These are phyloP conservation scores for Anoplophora glabripennis DNA, from an alignment of 1,140 invertebrate genomes.

Conservation along the genomic window DNA sequence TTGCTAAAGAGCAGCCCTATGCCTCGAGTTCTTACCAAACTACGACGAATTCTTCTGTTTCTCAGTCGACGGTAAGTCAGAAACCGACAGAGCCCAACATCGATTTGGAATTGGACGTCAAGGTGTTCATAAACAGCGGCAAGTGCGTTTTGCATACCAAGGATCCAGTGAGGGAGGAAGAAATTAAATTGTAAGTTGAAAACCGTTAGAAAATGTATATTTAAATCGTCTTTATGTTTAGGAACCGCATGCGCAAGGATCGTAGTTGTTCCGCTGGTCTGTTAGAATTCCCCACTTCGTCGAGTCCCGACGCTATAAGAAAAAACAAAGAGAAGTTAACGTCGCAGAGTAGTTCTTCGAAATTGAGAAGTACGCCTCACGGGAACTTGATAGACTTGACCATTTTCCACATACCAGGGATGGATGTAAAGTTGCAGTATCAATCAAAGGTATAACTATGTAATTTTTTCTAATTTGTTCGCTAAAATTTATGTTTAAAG, in stretches of 20 bases:
- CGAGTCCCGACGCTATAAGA: conserved; percentile 53
- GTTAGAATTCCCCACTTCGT: conserved; percentile 59
- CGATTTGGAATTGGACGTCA: conserved; percentile 94
- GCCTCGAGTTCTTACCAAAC: conserved; percentile 27
- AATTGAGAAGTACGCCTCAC: conserved; percentile 52
- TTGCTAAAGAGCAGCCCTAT: conserved; percentile 28
- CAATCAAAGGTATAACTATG: conserved; percentile 68
- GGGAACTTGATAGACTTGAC: conserved; percentile 74
- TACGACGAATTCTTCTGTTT: conserved; percentile 10
- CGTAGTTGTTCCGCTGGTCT: conserved; percentile 68
- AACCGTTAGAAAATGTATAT: no score
- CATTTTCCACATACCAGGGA: conserved; percentile 90
- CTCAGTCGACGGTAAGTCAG: conserved; percentile 22
- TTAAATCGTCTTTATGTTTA: not conserved
- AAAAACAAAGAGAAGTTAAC: conserved; percentile 53
- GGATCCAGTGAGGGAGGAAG: conserved; percentile 71
- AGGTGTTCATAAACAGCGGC: conserved; percentile 94
- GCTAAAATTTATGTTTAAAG: conserved; percentile 1
- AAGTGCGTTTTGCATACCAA: conserved; percentile 96
- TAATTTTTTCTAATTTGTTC: not conserved
- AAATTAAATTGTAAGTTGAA: conserved; percentile 55
- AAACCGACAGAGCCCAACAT: conserved; percentile 88
- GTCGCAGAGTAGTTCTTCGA: conserved; percentile 51
- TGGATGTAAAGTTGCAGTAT: conserved; percentile 92
- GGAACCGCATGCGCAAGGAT: conserved; percentile 63